Evolutionary conservation across 2,797 vertebrate species (phyloP).

Genomic region (Acanthis flammea): DNA sequence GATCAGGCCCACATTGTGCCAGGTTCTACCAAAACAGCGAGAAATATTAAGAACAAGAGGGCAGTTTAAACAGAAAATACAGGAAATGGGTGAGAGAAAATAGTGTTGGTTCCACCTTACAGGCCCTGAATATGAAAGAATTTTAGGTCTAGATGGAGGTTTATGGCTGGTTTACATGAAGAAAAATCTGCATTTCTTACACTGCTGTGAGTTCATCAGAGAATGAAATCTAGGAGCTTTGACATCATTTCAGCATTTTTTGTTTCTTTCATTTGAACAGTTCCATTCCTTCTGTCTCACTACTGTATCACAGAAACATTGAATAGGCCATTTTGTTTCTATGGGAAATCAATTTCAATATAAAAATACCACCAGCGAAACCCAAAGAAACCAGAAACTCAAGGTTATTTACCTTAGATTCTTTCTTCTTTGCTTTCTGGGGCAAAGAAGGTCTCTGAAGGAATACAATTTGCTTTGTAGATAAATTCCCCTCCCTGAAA

Average conservation of each 20-base stretch:
- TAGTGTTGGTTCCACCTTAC: background rate
- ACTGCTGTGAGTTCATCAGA: background rate
- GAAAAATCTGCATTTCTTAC: background rate
- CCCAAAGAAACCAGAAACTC: constrained; percentile 19
- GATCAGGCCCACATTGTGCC: background rate
- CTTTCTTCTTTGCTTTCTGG: constrained; percentile 88
- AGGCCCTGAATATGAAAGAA: background rate
- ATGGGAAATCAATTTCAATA: constrained; percentile 7
- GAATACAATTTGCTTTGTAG: constrained; percentile 98
- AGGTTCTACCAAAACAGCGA: background rate
- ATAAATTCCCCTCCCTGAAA: constrained; percentile 90
- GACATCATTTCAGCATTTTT: background rate
- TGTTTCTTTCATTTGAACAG: background rate
- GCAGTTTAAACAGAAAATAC: background rate
- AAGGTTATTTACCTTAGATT: constrained; percentile 86
- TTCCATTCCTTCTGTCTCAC: background rate
- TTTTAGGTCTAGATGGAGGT: background rate
- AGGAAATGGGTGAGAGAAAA: background rate
- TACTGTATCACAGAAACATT: background rate
- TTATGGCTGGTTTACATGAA: background rate
- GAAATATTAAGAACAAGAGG: background rate
- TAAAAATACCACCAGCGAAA: constrained; percentile 20
- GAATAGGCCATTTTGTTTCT: background rate
- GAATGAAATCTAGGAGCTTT: background rate
- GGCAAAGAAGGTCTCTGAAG: constrained; percentile 93